phyloP scores from a whole-genome alignment of 2,888 invertebrate species.

The Cacoxenus indagator region DNA sequence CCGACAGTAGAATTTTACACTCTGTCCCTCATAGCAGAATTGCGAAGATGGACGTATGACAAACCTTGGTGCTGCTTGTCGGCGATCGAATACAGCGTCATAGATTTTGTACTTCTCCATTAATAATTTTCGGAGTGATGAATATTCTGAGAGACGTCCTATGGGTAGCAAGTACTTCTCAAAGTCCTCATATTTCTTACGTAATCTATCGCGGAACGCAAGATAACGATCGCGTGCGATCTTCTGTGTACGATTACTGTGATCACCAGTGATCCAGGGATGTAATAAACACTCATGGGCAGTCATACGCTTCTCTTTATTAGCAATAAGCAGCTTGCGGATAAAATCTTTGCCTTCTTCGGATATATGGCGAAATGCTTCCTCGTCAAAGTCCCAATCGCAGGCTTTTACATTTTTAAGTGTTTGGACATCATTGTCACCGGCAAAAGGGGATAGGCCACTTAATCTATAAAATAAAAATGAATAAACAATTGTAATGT shows the following conservation, averaged over 20 bases:
- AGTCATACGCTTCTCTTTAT: conserved; percentile 98
- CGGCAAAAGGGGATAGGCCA: conserved; percentile 98
- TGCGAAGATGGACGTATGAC: conserved; percentile 96
- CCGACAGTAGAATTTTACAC: conserved; percentile 96
- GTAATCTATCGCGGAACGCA: conserved; percentile 88
- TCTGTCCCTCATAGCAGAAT: conserved; percentile 97
- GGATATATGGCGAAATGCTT: conserved; percentile 93
- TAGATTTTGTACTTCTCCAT: conserved; percentile 97
- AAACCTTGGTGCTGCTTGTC: conserved; percentile 98
- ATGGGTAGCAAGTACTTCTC: conserved; percentile 91
- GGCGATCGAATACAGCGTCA: conserved; percentile 95
- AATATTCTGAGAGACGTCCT: conserved; percentile 97
- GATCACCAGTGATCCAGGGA: conserved; percentile 93
- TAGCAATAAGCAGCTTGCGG: conserved; percentile 88
- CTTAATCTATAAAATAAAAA: conserved; percentile 78
- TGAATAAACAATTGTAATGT: background rate
- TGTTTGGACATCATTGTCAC: conserved; percentile 98
- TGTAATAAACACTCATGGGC: conserved; percentile 97
- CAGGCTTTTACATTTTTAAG: conserved; percentile 98
- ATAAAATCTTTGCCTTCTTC: conserved; percentile 99
- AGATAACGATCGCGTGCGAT: conserved; percentile 90
- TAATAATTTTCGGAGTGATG: conserved; percentile 93
- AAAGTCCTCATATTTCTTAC: conserved; percentile 85
- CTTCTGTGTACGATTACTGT: conserved; percentile 79
- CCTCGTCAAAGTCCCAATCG: conserved; percentile 99